phyloP scores from a whole-genome alignment of 2,113 vertebrate species.

The Mormyrus lacerda region DNA sequence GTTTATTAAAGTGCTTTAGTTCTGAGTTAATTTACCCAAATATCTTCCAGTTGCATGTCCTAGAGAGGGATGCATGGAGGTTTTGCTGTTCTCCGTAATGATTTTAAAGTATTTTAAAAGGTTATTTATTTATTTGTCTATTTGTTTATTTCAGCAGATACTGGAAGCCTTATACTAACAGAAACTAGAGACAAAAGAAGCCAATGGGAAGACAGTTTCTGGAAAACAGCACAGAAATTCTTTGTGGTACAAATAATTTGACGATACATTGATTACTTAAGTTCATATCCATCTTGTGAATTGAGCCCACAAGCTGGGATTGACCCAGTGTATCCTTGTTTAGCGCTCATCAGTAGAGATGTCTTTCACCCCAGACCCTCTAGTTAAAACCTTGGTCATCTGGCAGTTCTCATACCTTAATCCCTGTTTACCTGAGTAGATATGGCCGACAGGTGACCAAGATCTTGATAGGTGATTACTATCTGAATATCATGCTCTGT shows the following conservation, averaged over 20 bases:
- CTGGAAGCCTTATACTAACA: not conserved
- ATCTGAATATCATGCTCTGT: not conserved
- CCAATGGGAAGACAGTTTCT: conserved; percentile 24
- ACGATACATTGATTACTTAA: not conserved
- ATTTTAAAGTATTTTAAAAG: not conserved
- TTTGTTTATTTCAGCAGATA: not conserved
- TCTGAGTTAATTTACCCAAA: not conserved
- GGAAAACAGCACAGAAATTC: conserved; percentile 18
- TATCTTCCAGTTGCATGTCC: not conserved
- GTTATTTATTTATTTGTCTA: not conserved
- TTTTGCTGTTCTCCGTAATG: not conserved
- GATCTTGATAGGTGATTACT: not conserved
- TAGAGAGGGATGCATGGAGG: not conserved
- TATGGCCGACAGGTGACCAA: not conserved
- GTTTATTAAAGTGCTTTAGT: not conserved
- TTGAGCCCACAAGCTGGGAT: not conserved
- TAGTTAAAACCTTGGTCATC: not conserved
- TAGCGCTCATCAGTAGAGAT: not conserved
- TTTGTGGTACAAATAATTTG: conserved; percentile 23
- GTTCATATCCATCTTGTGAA: not conserved
- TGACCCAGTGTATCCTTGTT: not conserved
- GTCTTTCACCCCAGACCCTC: not conserved
- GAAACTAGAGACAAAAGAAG: conserved; percentile 23
- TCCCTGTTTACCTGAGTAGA: not conserved
- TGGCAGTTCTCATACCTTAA: not conserved